These are phyloP conservation scores for Lepus timidus DNA, from an alignment of 2,113 vertebrate species.

Conservation along the genomic window DNA sequence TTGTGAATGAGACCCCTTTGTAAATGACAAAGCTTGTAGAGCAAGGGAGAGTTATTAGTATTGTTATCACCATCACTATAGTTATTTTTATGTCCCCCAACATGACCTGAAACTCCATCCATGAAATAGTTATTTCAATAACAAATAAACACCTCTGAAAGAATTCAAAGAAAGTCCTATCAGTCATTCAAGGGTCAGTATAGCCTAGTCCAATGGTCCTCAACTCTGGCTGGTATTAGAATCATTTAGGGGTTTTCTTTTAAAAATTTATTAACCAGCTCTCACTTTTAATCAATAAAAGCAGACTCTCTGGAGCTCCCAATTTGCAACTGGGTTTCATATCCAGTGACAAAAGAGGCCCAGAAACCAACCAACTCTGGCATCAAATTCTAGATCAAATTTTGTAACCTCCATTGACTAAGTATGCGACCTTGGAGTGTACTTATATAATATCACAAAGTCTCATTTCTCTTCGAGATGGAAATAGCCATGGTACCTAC, in stretches of 20 bases:
- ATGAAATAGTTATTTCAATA: conserved; percentile 47
- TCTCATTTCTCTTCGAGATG: conserved; percentile 44
- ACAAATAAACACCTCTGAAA: conserved; percentile 42
- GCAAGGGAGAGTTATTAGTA: conserved; percentile 16
- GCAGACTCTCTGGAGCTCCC: conserved; percentile 15
- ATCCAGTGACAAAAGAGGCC: conserved; percentile 12
- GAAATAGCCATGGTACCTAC: not conserved
- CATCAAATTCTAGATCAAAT: conserved; percentile 45
- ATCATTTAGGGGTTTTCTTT: not conserved
- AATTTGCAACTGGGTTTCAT: not conserved
- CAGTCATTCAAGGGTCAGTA: conserved; percentile 27
- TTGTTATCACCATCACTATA: not conserved
- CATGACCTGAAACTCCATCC: conserved; percentile 1
- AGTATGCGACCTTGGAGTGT: not conserved
- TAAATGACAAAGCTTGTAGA: conserved; percentile 10
- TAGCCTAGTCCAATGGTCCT: not conserved
- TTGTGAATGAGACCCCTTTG: conserved; percentile 30
- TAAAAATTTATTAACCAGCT: not conserved
- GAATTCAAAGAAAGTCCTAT: conserved; percentile 19
- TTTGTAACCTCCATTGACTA: conserved; percentile 11
- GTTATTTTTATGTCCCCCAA: conserved; percentile 48
- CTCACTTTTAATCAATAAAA: not conserved
- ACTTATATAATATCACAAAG: not conserved
- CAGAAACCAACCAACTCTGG: not conserved
- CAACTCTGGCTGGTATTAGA: not conserved